These are phyloP conservation scores for Gallinago undulata DNA, from an alignment of 2,113 vertebrate genomes.

Conservation along the genomic window DNA sequence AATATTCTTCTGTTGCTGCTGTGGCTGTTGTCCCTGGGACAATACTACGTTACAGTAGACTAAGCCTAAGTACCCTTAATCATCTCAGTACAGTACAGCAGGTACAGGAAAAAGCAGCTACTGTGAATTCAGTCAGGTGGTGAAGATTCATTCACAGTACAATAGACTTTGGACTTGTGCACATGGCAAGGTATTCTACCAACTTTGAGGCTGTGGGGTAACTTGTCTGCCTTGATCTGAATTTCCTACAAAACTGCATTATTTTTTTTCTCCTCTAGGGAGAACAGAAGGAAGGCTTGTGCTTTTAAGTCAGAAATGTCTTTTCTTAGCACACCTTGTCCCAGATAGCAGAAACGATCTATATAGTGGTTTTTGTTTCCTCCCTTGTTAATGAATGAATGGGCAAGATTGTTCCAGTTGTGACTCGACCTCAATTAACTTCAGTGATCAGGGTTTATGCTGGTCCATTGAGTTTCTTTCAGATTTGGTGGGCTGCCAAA, in stretches of 20 bases:
- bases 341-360: neutral
- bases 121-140: neutral
- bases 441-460: constrained; percentile 3
- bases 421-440: constrained; percentile 21
- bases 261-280: neutral
- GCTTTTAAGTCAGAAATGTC: neutral
- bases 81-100: neutral
- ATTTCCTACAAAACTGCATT: neutral
- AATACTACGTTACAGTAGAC: neutral
- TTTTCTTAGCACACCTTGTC: neutral
- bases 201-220: neutral
- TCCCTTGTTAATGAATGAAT: neutral
- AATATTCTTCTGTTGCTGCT: neutral
- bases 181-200: neutral
- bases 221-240: neutral
- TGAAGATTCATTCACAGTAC: neutral
- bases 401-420: neutral
- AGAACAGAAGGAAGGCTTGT: neutral
- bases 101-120: neutral
- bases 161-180: neutral
- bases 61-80: neutral
- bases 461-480: constrained; percentile 9
- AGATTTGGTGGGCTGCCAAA: neutral
- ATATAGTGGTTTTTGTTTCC: neutral
- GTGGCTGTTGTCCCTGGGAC: fast-evolving